Evolutionary conservation across 2,797 vertebrate species (phyloP).

Genomic region (Mormyrus hasselquistii): DNA sequence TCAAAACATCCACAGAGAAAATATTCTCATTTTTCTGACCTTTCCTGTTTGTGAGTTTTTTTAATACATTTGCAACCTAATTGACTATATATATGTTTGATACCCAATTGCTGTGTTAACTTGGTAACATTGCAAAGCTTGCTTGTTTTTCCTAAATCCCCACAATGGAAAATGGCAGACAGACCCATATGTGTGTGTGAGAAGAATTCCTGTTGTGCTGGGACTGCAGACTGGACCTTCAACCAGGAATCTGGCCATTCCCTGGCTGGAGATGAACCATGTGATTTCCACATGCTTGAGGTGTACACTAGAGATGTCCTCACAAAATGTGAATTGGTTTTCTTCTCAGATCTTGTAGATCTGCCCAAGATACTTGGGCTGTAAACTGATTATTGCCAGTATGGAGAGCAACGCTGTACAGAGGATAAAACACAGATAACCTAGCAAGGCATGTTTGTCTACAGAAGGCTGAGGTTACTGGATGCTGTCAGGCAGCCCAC

Average conservation of each 20-base stretch:
- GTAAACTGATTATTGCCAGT: not conserved
- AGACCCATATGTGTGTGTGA: not conserved
- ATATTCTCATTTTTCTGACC: not conserved
- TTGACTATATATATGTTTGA: not conserved
- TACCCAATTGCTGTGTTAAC: not conserved
- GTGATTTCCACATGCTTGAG: not conserved
- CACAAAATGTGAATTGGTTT: not conserved
- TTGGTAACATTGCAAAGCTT: no score
- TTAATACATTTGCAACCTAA: not conserved
- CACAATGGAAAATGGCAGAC: not conserved
- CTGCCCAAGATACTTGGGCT: not conserved
- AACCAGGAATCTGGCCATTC: not conserved
- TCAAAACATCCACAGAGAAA: not conserved
- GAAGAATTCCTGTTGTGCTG: not conserved
- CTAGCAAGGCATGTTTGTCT: not conserved
- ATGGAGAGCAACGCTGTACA: not conserved
- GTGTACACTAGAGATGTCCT: not conserved
- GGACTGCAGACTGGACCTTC: not conserved
- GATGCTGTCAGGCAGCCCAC: not conserved
- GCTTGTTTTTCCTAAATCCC: not conserved
- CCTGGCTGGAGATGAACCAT: not conserved
- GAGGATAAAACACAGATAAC: not conserved
- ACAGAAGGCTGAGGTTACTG: not conserved
- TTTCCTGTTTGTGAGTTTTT: not conserved
- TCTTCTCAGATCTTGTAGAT: not conserved